Evolutionary conservation across 2,888 invertebrate species (phyloP).

Genomic region (Candidula unifasciata): DNA sequence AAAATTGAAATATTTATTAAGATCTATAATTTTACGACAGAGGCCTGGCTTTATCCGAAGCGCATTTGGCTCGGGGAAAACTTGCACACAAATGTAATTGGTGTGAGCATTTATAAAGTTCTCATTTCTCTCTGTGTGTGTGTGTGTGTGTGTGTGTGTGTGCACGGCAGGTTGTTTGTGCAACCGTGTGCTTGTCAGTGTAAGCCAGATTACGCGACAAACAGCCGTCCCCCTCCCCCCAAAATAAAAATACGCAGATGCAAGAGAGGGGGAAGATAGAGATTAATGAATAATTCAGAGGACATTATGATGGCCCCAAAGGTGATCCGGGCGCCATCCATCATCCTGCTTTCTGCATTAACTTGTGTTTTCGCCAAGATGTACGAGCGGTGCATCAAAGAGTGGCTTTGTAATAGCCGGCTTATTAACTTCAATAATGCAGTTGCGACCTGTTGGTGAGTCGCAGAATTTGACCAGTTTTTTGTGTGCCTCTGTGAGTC

Average conservation of each 20-base stretch:
- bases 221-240: background rate
- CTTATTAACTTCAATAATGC: constrained; percentile 42
- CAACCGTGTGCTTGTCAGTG: background rate
- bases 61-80: constrained; percentile 25
- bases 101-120: background rate
- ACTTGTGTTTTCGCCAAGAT: constrained; percentile 14
- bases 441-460: constrained; percentile 19
- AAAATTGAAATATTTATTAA: constrained; percentile 33
- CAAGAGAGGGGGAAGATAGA: background rate
- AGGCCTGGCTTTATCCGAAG: constrained; percentile 19
- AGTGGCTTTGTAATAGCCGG: constrained; percentile 20
- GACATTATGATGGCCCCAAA: constrained; percentile 27
- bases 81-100: constrained; percentile 28
- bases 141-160: background rate
- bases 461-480: background rate
- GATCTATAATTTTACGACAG: constrained; percentile 26
- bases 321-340: constrained; percentile 30
- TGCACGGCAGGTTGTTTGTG: background rate
- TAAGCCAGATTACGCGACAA: background rate
- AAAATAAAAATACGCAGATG: background rate
- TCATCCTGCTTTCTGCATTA: constrained; percentile 17
- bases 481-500: background rate
- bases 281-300: constrained; percentile 42
- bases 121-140: constrained; percentile 1
- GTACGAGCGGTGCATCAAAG: constrained; percentile 31